These are phyloP conservation scores for Amazona vittata DNA, from an alignment of 2,113 vertebrate species.

Conservation along the genomic window DNA sequence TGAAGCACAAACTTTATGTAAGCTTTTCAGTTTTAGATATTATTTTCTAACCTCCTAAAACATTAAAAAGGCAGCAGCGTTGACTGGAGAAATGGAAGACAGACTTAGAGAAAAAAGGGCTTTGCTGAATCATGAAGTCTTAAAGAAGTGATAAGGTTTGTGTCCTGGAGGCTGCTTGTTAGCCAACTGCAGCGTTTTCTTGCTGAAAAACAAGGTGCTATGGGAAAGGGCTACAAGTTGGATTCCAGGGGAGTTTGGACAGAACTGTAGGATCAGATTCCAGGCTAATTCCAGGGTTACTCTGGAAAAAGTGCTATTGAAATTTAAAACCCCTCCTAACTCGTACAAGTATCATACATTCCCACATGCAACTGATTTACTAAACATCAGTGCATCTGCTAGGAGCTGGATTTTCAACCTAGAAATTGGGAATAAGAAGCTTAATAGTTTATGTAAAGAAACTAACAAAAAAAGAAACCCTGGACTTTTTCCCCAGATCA, in stretches of 20 bases:
- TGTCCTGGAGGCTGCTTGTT: neutral
- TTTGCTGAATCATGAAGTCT: neutral
- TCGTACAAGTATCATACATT: neutral
- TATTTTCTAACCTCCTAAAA: constrained; percentile 6
- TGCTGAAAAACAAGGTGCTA: neutral
- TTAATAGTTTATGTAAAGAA: neutral
- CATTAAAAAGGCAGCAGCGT: neutral
- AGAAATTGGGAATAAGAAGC: neutral
- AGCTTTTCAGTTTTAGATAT: neutral
- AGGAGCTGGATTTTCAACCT: neutral
- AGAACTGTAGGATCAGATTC: neutral
- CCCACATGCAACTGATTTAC: neutral
- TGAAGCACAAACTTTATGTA: neutral
- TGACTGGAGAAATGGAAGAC: neutral
- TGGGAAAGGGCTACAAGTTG: neutral
- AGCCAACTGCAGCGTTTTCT: neutral
- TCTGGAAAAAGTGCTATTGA: neutral
- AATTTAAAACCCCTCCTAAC: neutral
- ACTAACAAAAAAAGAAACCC: neutral
- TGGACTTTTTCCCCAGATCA: neutral
- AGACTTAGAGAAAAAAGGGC: neutral
- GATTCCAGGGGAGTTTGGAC: neutral
- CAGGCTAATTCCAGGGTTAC: neutral
- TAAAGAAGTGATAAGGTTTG: neutral
- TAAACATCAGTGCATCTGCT: neutral